Base-by-base conservation (phyloP, 2,113 vertebrate species). In the Cettia cetti region DNA sequence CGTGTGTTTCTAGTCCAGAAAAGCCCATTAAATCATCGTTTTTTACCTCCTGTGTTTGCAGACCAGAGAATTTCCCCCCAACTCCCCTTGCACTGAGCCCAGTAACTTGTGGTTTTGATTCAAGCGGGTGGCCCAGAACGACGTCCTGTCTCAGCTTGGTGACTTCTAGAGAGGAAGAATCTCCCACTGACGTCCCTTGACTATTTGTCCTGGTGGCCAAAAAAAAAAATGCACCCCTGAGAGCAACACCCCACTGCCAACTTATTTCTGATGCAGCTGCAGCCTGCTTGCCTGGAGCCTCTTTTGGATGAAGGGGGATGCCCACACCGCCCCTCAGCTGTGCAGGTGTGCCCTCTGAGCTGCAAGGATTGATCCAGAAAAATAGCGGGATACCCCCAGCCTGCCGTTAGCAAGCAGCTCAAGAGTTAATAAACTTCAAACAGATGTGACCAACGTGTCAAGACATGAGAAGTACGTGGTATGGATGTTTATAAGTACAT, bases 401-500 rank as follows among this genome's bases (percentile, higher is more conserved):
- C 83, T 26, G 74, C 91, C 0, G 1, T 31, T 42, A 69, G 82
- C 0, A 0, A 76, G 90, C 71, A 80, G 82, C 82, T 95, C 93
- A 94, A 86, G 94, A 50, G 96, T 97, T 96, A 95, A 95, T 40
- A 80, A 89, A 86, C 87, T 94, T 90, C 23, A 22, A 92, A 87
- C 94, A 96, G 95, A 95, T 92, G 91, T 95, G 94, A 90, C 90
- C 90, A 88, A 95, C 90, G 60, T 95, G 95, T 96, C 93, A 97
- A 92, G 91, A 94, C 95, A 95, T 5, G 94, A 94, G 87, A 82
- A 87, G 91, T 91, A 91, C 50, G 81, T 95, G 91, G 94, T 94
- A 69, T 90, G 93, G 95, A 92, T 94, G 93, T 95, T 97, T 94
- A 90, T 95, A 95, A 97, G 91, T 53, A 80, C 87, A 72, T 92